Base-by-base conservation (phyloP, 2,888 invertebrate genomes). In the Oeneis ivallda region DNA sequence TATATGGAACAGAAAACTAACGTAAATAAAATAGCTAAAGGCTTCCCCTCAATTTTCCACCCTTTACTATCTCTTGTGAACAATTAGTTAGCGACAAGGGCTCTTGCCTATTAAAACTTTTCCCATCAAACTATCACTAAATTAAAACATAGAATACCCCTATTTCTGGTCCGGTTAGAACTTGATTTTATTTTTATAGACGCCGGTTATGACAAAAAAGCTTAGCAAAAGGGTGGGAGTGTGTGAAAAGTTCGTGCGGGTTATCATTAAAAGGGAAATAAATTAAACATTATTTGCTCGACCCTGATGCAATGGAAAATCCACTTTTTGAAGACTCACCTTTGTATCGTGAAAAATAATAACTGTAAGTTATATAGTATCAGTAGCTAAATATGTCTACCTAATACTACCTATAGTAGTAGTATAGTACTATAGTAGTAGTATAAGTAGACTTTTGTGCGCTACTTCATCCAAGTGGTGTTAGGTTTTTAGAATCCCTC, bases 131-230 rank as follows among this genome's bases (percentile, higher is more conserved):
- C 72, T 71, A 76, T 82, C 75, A 74, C 74, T 76, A 78, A 84
- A 88, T 87, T 85, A 85, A 87, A 86, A 85, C 79, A 86, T 80
- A 86, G 83, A 72, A 78, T 79, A 83, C 89, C 89, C 89, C 85
- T 86, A 88, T 89, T 76, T 56, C 71, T 52, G 70, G 69, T 68
- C 72, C 61, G 65, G 75, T 78, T 76, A 76, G 71, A 74, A 78
- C 77, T 79, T 80, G 76, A 78, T 78, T 80, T 81, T 80, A 81
- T 80, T 80, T 54, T 81, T 78, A 75, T 76, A 76, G 73, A 62
- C 61, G 79, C 79, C 78, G 80, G 81, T 82, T 82, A 76, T 72
- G 59, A 67, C 69, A 50, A 75, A 71, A 75, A 70, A 65, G 71
- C 71, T 73, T 70, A 71, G 53, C 53, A 66, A 78, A 81, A 78